Base-by-base conservation (phyloP, 1,140 invertebrate species). In the Acyrthosiphon pisum region DNA sequence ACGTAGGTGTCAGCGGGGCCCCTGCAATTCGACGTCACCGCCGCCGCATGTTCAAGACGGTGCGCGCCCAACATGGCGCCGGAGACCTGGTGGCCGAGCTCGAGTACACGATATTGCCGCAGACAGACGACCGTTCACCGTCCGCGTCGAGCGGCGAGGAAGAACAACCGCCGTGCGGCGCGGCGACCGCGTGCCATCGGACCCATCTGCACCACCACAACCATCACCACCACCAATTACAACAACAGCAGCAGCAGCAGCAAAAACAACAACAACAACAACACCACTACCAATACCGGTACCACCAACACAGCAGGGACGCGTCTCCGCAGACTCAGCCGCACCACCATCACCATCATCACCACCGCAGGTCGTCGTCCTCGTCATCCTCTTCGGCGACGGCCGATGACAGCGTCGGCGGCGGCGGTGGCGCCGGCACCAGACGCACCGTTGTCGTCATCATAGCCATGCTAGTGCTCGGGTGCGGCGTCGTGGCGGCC, bases 401-500 rank as follows among this genome's bases (percentile, higher is more conserved):
- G 7, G 53, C 26, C 26, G 56, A 30, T 26, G 26, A 30, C 56
- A 3, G 26, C 23, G 26, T 23, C 4, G 50, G 20, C n/a, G 37
- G 26, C 2, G 60, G 26, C 0, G 26, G 30, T 23, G 76, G n/a
- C 14, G n/a, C 26, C n/a, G 56, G 90, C 35, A 68, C 91, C 53
- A n/a, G 93, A 30, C 90, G 91, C 48, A 93, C 93, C 53, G 90
- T 93, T 0, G 68, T 93, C 30, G 37, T 93, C 48, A 93, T 93
- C 46, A n/a, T 93, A 30, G 91, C 46, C 53, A 92, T 91, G 90
- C 37, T 93, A 56, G 91, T 93, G 83, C 44, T 93, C 76, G 93
- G 93, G 35, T 93, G 93, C 44, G 90, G 93, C n/a, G 90, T 93
- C 26, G 93, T 93, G 22, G 91, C 86, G 50, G 93, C 93, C 53